phyloP scores from a whole-genome alignment of 2,113 vertebrate genomes.

The Pseudorhombus dupliciocellatus region DNA sequence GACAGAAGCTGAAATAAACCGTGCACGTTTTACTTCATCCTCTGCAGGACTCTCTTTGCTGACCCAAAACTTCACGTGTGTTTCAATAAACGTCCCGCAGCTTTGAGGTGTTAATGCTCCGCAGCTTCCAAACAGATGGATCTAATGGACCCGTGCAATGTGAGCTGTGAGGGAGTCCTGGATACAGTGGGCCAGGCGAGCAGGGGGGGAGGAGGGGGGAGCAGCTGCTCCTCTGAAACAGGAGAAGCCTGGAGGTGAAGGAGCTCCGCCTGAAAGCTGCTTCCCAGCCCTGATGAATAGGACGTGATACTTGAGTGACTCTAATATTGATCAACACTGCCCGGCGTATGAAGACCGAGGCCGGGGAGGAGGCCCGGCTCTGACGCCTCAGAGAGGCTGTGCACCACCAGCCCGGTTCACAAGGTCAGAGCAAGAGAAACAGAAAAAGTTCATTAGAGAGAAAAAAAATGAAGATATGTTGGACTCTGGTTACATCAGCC shows the following conservation, averaged over 20 bases:
- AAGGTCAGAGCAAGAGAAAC: not conserved
- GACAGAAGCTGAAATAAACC: slow-evolving; percentile 92
- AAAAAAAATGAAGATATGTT: not conserved
- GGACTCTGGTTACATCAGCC: not conserved
- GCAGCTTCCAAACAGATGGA: not conserved
- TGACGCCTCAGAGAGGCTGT: not conserved
- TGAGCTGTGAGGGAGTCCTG: slow-evolving; percentile 34
- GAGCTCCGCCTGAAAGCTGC: slow-evolving; percentile 66
- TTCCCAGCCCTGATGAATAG: slow-evolving; percentile 67
- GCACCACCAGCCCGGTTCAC: not conserved
- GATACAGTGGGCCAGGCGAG: not conserved
- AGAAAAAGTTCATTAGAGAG: not conserved
- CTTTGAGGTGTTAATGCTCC: slow-evolving; percentile 34
- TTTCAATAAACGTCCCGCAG: not conserved
- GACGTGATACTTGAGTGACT: slow-evolving; percentile 70
- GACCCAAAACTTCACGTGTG: not conserved
- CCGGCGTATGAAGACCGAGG: slow-evolving; percentile 14
- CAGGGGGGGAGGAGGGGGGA: not conserved
- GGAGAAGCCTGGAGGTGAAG: slow-evolving; percentile 67
- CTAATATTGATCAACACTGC: slow-evolving; percentile 61
- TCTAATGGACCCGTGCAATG: slow-evolving; percentile 33
- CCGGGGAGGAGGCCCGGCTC: slow-evolving; percentile 4
- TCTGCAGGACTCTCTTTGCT: slow-evolving; percentile 60
- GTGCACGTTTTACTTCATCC: slow-evolving; percentile 91
- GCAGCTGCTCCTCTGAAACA: slow-evolving; percentile 71